phyloP scores from a whole-genome alignment of 2,888 invertebrate species.

The Crematogaster levior region DNA sequence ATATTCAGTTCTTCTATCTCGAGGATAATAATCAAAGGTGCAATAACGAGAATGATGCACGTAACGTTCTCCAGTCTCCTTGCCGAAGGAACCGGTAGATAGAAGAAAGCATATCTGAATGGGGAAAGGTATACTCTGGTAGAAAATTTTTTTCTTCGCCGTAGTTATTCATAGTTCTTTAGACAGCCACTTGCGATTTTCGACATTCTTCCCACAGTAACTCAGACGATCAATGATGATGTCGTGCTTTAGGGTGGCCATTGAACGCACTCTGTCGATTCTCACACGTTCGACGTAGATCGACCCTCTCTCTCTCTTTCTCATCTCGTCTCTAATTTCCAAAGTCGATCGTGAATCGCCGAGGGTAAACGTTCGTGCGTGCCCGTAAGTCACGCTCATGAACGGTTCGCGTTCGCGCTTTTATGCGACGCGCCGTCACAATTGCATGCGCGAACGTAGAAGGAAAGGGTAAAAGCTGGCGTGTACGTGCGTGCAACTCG shows the following conservation, averaged over 20 bases:
- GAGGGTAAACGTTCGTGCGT: conserved; percentile 25
- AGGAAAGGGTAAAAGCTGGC: conserved; percentile 4
- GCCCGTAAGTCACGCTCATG: conserved; percentile 42
- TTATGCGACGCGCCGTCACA: conserved; percentile 37
- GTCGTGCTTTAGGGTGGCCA: conserved; percentile 62
- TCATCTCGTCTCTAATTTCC: conserved; percentile 47
- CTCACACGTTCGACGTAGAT: conserved; percentile 61
- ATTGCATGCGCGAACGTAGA: conserved; percentile 42
- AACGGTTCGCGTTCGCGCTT: conserved; percentile 31
- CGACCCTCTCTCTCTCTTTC: conserved; percentile 25
- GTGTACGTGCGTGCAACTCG: conserved; percentile 40
- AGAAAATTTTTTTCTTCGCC: conserved; percentile 8
- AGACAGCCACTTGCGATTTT: conserved; percentile 67
- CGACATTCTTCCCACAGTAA: conserved; percentile 70
- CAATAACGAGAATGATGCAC: background rate
- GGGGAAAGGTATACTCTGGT: background rate
- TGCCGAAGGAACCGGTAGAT: background rate
- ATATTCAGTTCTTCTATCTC: background rate
- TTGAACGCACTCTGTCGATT: conserved; percentile 71
- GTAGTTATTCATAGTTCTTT: conserved; percentile 66
- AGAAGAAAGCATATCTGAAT: background rate
- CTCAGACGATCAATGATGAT: conserved; percentile 63
- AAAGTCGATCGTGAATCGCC: conserved; percentile 34
- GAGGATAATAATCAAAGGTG: background rate
- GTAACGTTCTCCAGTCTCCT: background rate